Evolutionary conservation across 2,797 vertebrate genomes (phyloP), one percentile per base, ranked within the genome.

Genomic region (Etheostoma perlongum): DNA sequence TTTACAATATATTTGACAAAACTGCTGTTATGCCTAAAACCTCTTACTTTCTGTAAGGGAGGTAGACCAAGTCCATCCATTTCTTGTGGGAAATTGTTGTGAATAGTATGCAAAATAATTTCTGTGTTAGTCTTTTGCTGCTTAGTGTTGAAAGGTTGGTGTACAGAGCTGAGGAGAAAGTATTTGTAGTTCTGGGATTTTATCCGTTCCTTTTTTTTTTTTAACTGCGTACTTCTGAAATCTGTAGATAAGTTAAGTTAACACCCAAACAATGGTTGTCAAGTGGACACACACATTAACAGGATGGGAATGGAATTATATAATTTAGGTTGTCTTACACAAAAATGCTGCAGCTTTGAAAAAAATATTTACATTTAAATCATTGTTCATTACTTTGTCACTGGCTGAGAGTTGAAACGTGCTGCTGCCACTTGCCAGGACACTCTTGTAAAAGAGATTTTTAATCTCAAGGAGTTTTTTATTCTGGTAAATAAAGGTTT

Each of bases 201-300:
- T 57, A 23, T 21, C 4, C 6, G n/a, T 11, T 23, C 7, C 46
- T 25, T 74, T 65, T 60, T 74, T 65, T 60, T 27, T 27, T 27
- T 18, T 0, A 63, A 36, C 6, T 27, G 46, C 0, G 3, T 52
- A 27, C 52, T 52, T 60, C 23, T 52, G 23, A 30, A 44, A 59
- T 74, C 30, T 25, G 5, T 36, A 21, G 30, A 1, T 25, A 36
- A 5, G 21, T 49, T 27, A 62, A 1, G 0, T 18, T 47, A 53
- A 5, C 40, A 19, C 23, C 4, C 11, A 62, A 61, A 16, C 7
- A 4, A 48, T 27, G 65, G 9, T 21, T 27, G 21, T 18, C 16
- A 47, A 40, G 36, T 36, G 36, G 25, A 8, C 2, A n/a, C 25
- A 33, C 3, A 4, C 16, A 44, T 36, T 21, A 18, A 25, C 14